Evolutionary conservation across 2,797 vertebrate genomes (phyloP), one percentile per base, ranked within the genome.

Genomic region (Callimico goeldii): DNA sequence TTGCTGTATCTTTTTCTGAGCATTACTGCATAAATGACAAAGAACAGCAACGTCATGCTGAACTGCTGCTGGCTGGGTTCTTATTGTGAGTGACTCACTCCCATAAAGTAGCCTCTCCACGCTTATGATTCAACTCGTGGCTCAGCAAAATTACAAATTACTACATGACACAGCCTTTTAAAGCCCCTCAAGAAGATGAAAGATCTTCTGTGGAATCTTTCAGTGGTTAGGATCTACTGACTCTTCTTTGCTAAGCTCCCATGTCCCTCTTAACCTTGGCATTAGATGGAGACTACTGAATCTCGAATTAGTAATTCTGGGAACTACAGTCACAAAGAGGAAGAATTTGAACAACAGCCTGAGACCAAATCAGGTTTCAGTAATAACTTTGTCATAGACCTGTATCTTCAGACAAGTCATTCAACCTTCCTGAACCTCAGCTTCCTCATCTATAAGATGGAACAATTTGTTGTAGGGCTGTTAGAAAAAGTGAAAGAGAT

Each of bases 71-170:
- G 43, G 70, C 91, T 57, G 72, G 72, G 41, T 55, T 89, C 86
- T 70, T 1, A 1, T 9, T 39, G 41, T 14, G 22, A 93, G 67
- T 97, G 95, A 90, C 75, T 96, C 88, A 94, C 50, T 91, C 46
- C 90, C 61, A 93, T 11, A 73, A 79, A 87, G 91, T 6, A 39
- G 73, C 43, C 76, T 94, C 81, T 85, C 52, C 15, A 73, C 33
- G 48, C 46, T 96, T 88, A 83, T 1, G 73, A 95, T 76, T 94
- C 94, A 93, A 87, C 36, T 75, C 2, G 10, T 28, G 39, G 93
- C 81, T 94, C 91, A 82, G 87, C 72, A 87, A 87, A 91, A 85
- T 94, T 90, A 95, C 90, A 93, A 92, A 61, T 88, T 81, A 73
- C 94, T 93, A 36, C 12, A 15, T 48, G 48, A 86, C 55, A 79